phyloP scores from a whole-genome alignment of 2,888 invertebrate species.

The Sminthurinus aureus region DNA sequence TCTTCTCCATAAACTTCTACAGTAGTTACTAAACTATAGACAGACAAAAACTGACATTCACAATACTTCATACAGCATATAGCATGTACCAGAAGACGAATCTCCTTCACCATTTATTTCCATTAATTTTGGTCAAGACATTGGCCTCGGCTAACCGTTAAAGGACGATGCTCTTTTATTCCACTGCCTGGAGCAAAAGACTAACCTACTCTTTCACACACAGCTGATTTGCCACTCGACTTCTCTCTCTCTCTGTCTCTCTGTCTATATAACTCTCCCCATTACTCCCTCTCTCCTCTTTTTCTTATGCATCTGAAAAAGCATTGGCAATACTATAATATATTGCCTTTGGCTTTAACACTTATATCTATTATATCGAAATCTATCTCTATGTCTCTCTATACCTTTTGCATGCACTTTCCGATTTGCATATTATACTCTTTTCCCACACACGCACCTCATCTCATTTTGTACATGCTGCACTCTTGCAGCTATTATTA shows the following conservation, averaged over 20 bases:
- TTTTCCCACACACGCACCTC: not conserved
- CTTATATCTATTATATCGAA: not conserved
- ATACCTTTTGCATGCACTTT: not conserved
- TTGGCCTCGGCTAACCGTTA: slow-evolving; percentile 60
- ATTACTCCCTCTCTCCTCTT: not conserved
- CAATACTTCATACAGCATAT: not conserved
- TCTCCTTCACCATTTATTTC: slow-evolving; percentile 42
- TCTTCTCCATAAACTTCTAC: too few relatives aligned
- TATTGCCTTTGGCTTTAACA: not conserved
- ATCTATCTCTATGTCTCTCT: not conserved
- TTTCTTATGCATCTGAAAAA: not conserved
- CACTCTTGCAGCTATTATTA: not conserved
- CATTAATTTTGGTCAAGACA: slow-evolving; percentile 54
- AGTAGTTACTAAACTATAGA: not conserved
- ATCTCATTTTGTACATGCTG: not conserved
- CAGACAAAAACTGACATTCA: slow-evolving; percentile 15
- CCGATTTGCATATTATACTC: not conserved
- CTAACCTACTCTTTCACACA: slow-evolving; percentile 59
- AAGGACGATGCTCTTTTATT: slow-evolving; percentile 61
- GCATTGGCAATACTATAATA: not conserved
- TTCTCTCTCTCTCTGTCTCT: slow-evolving; percentile 22
- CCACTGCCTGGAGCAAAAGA: slow-evolving; percentile 60
- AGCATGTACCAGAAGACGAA: slow-evolving; percentile 26
- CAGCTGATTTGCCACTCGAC: slow-evolving; percentile 57
- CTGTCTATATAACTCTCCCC: not conserved